A percentile compares a stretch with the other conserved stretches of the same genome.
phyloP scores from a whole-genome alignment of 1,140 invertebrate species.

The Sycophaga agraensis region DNA sequence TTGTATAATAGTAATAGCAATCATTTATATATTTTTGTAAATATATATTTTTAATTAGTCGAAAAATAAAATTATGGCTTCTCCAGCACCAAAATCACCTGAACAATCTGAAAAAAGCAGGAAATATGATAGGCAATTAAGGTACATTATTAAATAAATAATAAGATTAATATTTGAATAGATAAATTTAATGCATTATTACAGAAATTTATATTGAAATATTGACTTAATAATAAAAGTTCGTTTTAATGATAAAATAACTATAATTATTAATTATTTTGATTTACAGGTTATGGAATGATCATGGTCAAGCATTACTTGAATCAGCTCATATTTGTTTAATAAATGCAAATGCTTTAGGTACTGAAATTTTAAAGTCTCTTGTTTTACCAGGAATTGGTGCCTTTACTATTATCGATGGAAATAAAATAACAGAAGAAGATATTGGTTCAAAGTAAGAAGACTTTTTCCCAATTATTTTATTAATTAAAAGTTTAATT shows the following conservation, averaged over 20 bases:
- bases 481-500: not conserved
- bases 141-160: constrained; percentile 54
- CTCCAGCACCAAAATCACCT: constrained; percentile 76
- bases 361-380: constrained; percentile 94
- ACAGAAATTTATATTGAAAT: not conserved
- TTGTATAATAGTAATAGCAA: too few species aligned
- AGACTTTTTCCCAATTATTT: too few species aligned
- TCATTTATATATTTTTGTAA: too few species aligned
- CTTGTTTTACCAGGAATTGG: constrained; percentile 93
- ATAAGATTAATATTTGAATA: constrained; percentile 18
- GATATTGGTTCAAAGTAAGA: constrained; percentile 89
- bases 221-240: not conserved
- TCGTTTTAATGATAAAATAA: not conserved
- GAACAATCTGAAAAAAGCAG: constrained; percentile 77
- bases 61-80: constrained; percentile 65
- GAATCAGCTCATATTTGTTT: constrained; percentile 90
- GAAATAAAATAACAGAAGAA: constrained; percentile 79
- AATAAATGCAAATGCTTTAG: constrained; percentile 91
- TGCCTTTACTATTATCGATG: constrained; percentile 95
- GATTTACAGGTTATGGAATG: constrained; percentile 85
- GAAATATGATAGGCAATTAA: constrained; percentile 87
- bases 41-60: too few species aligned
- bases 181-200: constrained; percentile 7
- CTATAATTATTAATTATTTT: constrained; percentile 7
- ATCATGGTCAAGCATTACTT: constrained; percentile 89